Percentiles rank a stretch among this genome's conserved stretches.
Conservation (phyloP, 2,113 vertebrate species). For the Mandrillus leucophaeus region DNA sequence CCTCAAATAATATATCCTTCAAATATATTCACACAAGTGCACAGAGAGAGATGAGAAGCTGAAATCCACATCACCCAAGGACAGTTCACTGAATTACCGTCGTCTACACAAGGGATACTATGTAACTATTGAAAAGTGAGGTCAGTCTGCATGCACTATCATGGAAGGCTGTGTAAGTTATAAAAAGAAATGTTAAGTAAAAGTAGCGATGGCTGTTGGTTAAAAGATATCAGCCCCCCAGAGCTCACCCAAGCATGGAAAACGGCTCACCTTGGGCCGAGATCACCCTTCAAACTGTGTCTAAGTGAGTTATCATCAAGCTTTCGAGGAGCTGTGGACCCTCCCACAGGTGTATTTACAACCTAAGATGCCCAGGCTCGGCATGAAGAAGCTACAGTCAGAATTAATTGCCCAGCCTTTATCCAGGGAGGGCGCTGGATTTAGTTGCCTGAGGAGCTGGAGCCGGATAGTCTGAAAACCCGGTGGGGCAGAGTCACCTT, state of each 20-base stretch:
- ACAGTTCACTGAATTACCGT: not conserved
- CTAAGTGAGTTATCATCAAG: accelerated
- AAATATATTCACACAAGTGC: not conserved
- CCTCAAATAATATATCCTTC: not conserved
- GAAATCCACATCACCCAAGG: accelerated
- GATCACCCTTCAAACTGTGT: not conserved
- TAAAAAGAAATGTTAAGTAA: not conserved
- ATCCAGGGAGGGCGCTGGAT: no score
- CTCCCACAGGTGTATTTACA: accelerated
- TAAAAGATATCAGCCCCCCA: accelerated
- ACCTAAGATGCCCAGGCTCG: not conserved
- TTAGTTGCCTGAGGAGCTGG: not conserved
- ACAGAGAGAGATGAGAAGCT: not conserved
- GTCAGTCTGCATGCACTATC: not conserved
- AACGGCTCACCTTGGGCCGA: accelerated
- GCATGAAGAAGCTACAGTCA: accelerated
- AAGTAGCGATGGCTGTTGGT: not conserved
- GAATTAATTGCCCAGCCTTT: not conserved
- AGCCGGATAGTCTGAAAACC: not conserved
- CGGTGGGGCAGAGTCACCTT: not conserved
- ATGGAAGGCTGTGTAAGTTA: not conserved
- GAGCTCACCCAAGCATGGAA: not conserved
- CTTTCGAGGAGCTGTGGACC: not conserved
- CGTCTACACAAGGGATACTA: not conserved
- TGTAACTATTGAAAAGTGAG: not conserved